phyloP scores from a whole-genome alignment of 2,797 vertebrate genomes.

The Hapalemur alaotrensis region DNA sequence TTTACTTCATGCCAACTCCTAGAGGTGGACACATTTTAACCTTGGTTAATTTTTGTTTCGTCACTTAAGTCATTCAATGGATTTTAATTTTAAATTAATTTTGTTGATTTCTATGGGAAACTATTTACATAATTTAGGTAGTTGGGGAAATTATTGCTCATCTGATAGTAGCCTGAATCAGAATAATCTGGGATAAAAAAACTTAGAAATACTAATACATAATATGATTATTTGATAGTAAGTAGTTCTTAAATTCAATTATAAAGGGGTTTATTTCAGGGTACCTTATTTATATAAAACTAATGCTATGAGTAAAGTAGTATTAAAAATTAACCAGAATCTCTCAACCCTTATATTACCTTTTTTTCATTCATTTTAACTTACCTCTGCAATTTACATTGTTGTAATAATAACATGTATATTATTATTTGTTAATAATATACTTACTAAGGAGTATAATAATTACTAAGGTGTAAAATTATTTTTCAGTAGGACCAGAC shows the following conservation, averaged over 20 bases:
- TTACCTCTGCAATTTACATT: not conserved
- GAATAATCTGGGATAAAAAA: not conserved
- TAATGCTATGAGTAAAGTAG: constrained; percentile 5
- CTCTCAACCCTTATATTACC: not conserved
- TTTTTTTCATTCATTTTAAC: not conserved
- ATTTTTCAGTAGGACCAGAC: not conserved
- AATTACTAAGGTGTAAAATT: not conserved
- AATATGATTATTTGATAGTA: not conserved
- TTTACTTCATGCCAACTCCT: not conserved
- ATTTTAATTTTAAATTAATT: constrained; percentile 37
- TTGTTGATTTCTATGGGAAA: not conserved
- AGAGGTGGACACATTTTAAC: not conserved
- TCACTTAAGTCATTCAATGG: not conserved
- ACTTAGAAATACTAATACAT: not conserved
- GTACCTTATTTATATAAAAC: not conserved
- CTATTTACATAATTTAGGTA: not conserved
- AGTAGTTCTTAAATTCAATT: not conserved
- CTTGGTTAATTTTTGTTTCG: not conserved
- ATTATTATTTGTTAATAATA: not conserved
- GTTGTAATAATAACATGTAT: not conserved
- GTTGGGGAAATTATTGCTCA: not conserved
- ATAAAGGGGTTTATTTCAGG: constrained; percentile 27
- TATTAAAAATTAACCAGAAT: not conserved
- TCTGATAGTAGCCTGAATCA: not conserved
- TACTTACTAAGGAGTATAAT: too few species aligned